Percentiles rank a stretch among this genome's conserved stretches.
Evolutionary conservation across 2,797 vertebrate genomes (phyloP).

Genomic region (Falco biarmicus): DNA sequence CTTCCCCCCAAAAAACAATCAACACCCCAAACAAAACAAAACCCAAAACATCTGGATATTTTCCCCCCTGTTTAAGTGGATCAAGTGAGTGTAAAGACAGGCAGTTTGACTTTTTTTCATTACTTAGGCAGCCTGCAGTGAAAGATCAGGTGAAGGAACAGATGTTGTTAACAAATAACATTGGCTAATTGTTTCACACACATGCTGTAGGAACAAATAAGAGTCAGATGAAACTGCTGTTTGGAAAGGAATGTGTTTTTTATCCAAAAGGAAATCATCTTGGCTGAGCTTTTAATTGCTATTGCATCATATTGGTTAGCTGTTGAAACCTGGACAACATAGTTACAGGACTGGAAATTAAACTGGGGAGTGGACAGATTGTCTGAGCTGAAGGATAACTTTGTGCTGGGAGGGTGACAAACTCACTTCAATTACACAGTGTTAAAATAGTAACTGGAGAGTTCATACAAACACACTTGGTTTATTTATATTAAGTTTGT

Average conservation of each 20-base stretch:
- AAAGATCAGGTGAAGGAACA: neutral
- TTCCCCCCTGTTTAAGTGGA: neutral
- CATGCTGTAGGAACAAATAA: neutral
- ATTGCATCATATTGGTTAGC: neutral
- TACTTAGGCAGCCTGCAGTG: neutral
- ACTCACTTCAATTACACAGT: neutral
- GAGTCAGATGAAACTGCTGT: constrained; percentile 35
- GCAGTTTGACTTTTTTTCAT: neutral
- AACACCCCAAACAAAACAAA: too few species aligned
- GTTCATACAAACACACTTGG: neutral
- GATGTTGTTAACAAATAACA: neutral
- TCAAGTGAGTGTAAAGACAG: neutral
- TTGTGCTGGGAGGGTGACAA: neutral
- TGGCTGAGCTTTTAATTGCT: constrained; percentile 3
- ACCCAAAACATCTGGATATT: neutral
- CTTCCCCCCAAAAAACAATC: too few species aligned
- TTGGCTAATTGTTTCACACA: neutral
- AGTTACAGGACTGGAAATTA: neutral
- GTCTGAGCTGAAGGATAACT: neutral
- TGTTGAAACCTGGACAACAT: neutral
- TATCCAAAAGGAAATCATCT: constrained; percentile 3
- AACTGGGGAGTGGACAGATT: neutral
- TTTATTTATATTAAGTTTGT: neutral
- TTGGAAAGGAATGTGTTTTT: constrained; percentile 11
- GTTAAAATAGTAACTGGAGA: neutral